Base-by-base conservation (phyloP, 2,888 invertebrate species). In the Heliothis peltigera region DNA sequence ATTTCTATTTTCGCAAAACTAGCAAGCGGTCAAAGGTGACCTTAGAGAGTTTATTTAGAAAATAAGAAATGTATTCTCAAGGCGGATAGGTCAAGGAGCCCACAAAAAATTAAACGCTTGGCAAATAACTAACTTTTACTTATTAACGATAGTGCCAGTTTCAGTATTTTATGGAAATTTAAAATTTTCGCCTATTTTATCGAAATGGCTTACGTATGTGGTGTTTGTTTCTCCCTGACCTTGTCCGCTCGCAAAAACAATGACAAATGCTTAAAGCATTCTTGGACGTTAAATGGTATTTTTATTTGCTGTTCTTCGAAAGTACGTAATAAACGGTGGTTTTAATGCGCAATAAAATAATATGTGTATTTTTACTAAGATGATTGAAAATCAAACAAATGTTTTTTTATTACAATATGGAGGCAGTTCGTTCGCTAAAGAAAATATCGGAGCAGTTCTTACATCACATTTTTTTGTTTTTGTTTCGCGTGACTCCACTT, bases 1-100 rank as follows among this genome's bases (percentile, higher is more conserved):
- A 35, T 66, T 48, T 56, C 19, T 15, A 65, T 35, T 57, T 67
- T 70, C 17, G 49, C 47, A 44, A 73, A 74, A 74, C 67, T 66
- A 0, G 35, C 25, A 66, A 44, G 19, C 8, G 3, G 8, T 32
- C 21, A 12, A 8, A 57, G 52, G 47, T 66, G 56, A 66, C 47
- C 52, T 32, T 66, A 57, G 28, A 66, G 35, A 67, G 48, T 44
- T 44, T n/a, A 18, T 65, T 28, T 18, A 47, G 17, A 18, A 35
- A 52, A 65, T 64, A 32, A 28, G 47, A 35, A 51, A 35, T 51
- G 19, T 51, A 18, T 35, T 19, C 22, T 55, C 35, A 42, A 72
- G 25, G 49, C 22, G 44, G 51, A 19, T 15, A 48, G 73, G 49
- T 68, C 51, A 55, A 35, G 19, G n/a, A 64, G 47, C n/a, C 47